Conservation (phyloP, 1,140 invertebrate genomes). For the Penaeus chinensis region DNA sequence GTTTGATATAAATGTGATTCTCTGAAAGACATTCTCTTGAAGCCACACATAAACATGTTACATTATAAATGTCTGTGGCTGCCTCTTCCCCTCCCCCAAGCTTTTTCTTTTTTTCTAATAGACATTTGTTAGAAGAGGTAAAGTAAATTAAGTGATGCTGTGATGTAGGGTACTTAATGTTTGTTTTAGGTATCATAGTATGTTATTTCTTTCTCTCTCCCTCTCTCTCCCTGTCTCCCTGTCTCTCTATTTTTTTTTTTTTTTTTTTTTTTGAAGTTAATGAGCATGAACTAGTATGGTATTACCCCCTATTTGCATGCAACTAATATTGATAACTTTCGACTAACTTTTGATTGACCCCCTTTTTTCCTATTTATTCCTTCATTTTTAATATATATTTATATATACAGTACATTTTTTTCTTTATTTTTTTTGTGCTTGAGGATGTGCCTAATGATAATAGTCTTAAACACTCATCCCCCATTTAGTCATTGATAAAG, state of each 20-base stretch:
- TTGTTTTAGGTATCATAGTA: no score
- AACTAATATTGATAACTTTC: conserved; percentile 10
- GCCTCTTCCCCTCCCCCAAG: background rate
- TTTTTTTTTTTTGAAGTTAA: background rate
- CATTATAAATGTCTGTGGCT: background rate
- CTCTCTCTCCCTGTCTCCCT: conserved; percentile 10
- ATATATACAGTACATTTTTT: background rate
- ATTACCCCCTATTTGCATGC: conserved; percentile 2
- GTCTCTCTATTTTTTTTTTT: conserved; percentile 15
- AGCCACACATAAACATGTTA: no score
- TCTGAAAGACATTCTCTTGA: no score
- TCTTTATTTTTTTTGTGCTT: conserved; percentile 9
- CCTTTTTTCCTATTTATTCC: no score
- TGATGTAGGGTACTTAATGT: no score
- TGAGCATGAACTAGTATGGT: conserved; percentile 23
- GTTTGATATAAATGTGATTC: no score
- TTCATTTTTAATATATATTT: no score
- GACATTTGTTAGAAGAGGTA: no score
- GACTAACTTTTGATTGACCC: background rate
- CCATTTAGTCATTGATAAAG: conserved; percentile 25
- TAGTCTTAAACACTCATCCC: conserved; percentile 15
- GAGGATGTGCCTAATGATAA: conserved; percentile 23
- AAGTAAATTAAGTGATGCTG: no score
- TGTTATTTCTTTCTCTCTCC: conserved; percentile 11
- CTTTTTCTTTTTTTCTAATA: conserved; percentile 10